A percentile compares a stretch with the other conserved stretches of the same genome.
Evolutionary conservation across 2,113 vertebrate genomes (phyloP).

Genomic region (Tor tambroides): DNA sequence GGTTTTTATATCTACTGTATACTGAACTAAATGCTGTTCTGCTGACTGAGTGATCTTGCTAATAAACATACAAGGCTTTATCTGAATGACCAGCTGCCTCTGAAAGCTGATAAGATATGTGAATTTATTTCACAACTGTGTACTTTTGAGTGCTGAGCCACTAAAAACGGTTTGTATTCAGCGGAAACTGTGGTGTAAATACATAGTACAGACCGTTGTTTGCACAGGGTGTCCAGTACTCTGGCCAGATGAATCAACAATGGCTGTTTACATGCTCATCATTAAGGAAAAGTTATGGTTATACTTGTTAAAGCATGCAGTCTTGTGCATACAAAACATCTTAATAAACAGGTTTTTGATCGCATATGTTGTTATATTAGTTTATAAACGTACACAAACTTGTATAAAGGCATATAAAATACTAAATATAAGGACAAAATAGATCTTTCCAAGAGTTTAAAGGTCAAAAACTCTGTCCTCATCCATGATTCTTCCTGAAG

Average conservation of each 20-base stretch:
- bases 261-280: too few relatives aligned
- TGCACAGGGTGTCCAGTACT: background rate
- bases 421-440: background rate
- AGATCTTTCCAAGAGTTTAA: background rate
- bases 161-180: background rate
- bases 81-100: constrained; percentile 5
- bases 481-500: background rate
- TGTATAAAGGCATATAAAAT: too few relatives aligned
- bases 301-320: background rate
- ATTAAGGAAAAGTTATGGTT: background rate
- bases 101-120: constrained; percentile 20
- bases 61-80: background rate
- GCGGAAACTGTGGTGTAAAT: background rate
- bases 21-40: background rate
- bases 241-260: background rate
- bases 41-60: background rate
- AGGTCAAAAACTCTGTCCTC: background rate
- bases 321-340: too few relatives aligned
- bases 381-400: too few relatives aligned
- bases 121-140: constrained; percentile 14
- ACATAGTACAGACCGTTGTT: background rate
- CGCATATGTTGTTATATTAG: too few relatives aligned
- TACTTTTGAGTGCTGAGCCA: background rate
- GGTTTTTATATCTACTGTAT: background rate
- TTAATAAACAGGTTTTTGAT: too few relatives aligned